These are phyloP conservation scores for Poeciliopsis turneri DNA, from an alignment of 2,797 vertebrate species.

Conservation along the genomic window DNA sequence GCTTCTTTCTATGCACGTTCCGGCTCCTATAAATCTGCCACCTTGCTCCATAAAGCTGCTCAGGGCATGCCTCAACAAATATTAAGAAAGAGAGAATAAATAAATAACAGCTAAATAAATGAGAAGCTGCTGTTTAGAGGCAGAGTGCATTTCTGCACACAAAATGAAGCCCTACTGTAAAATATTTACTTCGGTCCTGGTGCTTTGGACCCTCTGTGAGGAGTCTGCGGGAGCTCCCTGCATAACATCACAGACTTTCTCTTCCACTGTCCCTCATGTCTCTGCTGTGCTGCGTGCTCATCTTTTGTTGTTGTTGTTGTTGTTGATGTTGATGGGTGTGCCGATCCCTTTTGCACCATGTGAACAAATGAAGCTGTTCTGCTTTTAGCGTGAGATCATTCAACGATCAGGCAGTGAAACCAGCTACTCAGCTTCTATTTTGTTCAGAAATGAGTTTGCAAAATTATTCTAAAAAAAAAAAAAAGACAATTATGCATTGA, in stretches of 20 bases:
- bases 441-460: not conserved
- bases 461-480: not conserved
- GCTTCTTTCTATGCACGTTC: conserved; percentile 49
- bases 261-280: not conserved
- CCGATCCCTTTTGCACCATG: conserved; percentile 1
- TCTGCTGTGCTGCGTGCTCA: not conserved
- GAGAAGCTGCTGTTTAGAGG: conserved; percentile 46
- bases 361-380: conserved; percentile 7
- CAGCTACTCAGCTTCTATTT: not conserved
- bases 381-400: conserved; percentile 3
- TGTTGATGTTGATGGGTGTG: not conserved
- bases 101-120: conserved; percentile 70
- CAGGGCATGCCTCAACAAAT: conserved; percentile 78
- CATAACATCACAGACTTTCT: conserved; percentile 29
- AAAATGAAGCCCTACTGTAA: conserved; percentile 68
- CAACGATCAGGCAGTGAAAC: conserved; percentile 3
- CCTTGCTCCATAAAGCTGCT: conserved; percentile 71
- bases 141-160: conserved; percentile 61
- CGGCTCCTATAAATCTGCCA: conserved; percentile 72
- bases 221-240: conserved; percentile 34
- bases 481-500: not conserved
- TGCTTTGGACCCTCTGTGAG: conserved; percentile 39
- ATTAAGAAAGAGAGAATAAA: conserved; percentile 76
- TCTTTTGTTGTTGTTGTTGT: not conserved
- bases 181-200: conserved; percentile 67